Base-by-base conservation (phyloP, 2,113 vertebrate species). In the Heterotis niloticus region DNA sequence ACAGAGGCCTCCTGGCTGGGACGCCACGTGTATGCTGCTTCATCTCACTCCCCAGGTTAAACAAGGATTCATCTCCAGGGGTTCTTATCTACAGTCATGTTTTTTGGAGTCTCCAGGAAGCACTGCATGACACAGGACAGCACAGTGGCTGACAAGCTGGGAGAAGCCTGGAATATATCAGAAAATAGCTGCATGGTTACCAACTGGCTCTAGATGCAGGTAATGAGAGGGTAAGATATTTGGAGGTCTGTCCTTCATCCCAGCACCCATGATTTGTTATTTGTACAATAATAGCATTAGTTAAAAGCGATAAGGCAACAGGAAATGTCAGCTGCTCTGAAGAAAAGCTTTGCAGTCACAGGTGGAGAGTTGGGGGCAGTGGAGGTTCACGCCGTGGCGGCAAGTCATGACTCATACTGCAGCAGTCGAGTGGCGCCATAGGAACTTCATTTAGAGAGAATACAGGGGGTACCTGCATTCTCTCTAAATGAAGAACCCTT, bases 261-360 rank as follows among this genome's bases (percentile, higher is more conserved):
- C 52, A n/a, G 71, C n/a, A 9, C n/a, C 26, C 56, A 14, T 44
- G 5, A 17, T 51, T 17, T 26, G 54, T 13, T 28, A 28, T 59
- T 74, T 74, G 23, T 59, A 5, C 71, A 28, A 13, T 65, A 74
- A 59, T 57, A 74, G 26, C 52, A 14, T 74, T 59, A 74, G 54
- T 24, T 57, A 59, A 26, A 10, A 57, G 54, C 20, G 23, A 16
- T 13, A n/a, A 26, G 71, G 23, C 12, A n/a, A 26, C 71, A 74
- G 71, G 54, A 59, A 24, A 54, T 57, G 17, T 57, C 71, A 74
- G 24, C 54, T 14, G 5, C 12, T 74, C 24, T 4, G 34, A 74
- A 74, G 20, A 74, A 74, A 74, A 52, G 54, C 52, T 51, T n/a
- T 59, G 52, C 34, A 44, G 54, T 16, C 13, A 24, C n/a, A 74